These are phyloP conservation scores for Harpagifer antarcticus DNA, from an alignment of 2,797 vertebrate species.

Conservation along the genomic window DNA sequence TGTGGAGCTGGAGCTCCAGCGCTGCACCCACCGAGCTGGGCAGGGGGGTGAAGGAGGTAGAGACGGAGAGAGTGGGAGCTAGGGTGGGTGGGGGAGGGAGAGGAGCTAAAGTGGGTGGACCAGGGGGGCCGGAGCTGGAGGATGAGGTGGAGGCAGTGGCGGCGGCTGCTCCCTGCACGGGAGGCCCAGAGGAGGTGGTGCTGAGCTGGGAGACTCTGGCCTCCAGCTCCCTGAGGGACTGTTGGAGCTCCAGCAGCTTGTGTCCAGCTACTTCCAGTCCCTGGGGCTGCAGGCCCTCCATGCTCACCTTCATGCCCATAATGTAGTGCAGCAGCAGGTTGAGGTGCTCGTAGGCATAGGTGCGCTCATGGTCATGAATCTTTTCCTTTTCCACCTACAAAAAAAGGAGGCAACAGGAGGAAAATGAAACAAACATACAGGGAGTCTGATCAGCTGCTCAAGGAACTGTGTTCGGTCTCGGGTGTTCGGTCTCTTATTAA, in stretches of 20 bases:
- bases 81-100: constrained; percentile 71
- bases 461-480: not conserved
- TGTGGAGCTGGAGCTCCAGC: constrained; percentile 87
- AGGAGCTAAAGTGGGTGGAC: constrained; percentile 61
- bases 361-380: constrained; percentile 90
- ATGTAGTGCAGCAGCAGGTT: constrained; percentile 91
- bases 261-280: constrained; percentile 87
- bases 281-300: constrained; percentile 88
- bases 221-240: constrained; percentile 87
- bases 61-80: constrained; percentile 77
- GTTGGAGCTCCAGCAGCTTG: constrained; percentile 87
- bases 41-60: constrained; percentile 85
- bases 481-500: not conserved
- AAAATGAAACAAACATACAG: constrained; percentile 4
- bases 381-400: constrained; percentile 93
- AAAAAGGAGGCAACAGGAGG: not conserved
- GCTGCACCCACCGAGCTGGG: constrained; percentile 86
- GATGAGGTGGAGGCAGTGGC: constrained; percentile 70
- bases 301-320: constrained; percentile 90
- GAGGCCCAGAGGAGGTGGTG: constrained; percentile 82
- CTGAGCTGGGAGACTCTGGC: constrained; percentile 83
- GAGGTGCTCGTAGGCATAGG: constrained; percentile 91
- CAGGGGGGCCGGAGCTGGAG: constrained; percentile 64
- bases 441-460: not conserved
- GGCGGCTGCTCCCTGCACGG: constrained; percentile 86